Percentiles rank a stretch among this genome's conserved stretches.
These are phyloP conservation scores for Glossosoma conforme DNA, from an alignment of 1,140 invertebrate species.

Conservation along the genomic window DNA sequence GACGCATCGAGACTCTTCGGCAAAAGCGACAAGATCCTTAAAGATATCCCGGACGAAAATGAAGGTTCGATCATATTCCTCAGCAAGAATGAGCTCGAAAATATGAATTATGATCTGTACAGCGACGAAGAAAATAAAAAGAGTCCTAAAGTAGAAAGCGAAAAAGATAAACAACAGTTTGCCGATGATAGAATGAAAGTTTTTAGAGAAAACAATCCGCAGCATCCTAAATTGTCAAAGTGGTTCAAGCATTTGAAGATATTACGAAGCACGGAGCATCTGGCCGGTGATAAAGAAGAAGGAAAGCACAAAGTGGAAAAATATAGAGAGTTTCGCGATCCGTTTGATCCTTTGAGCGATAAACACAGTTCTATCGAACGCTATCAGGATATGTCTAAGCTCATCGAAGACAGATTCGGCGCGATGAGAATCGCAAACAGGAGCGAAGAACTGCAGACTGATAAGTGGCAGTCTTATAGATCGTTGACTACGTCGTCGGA, in stretches of 20 bases:
- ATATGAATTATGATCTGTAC: slow-evolving; percentile 51
- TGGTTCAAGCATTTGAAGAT: slow-evolving; percentile 55
- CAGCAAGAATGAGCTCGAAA: slow-evolving; percentile 56
- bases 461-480: slow-evolving; percentile 49
- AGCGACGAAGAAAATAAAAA: slow-evolving; percentile 44
- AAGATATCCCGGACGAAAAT: slow-evolving; percentile 57
- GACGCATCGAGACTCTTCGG: slow-evolving; percentile 48
- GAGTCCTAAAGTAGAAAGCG: slow-evolving; percentile 37
- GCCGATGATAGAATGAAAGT: slow-evolving; percentile 54
- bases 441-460: slow-evolving; percentile 41
- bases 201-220: slow-evolving; percentile 45
- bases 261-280: slow-evolving; percentile 42
- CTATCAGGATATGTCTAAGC: slow-evolving; percentile 57
- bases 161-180: slow-evolving; percentile 39
- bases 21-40: slow-evolving; percentile 48
- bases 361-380: slow-evolving; percentile 54
- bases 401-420: slow-evolving; percentile 55
- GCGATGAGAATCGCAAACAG: slow-evolving; percentile 36
- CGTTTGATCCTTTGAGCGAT: slow-evolving; percentile 46
- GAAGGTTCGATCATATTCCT: slow-evolving; percentile 59
- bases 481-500: slow-evolving; percentile 49
- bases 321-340: slow-evolving; percentile 44
- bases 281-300: slow-evolving; percentile 43
- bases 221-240: slow-evolving; percentile 51
- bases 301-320: slow-evolving; percentile 43